Percentiles rank a stretch among this genome's conserved stretches.
Evolutionary conservation across 2,888 invertebrate genomes (phyloP).

Genomic region (Zhuqinia jingwanae): DNA sequence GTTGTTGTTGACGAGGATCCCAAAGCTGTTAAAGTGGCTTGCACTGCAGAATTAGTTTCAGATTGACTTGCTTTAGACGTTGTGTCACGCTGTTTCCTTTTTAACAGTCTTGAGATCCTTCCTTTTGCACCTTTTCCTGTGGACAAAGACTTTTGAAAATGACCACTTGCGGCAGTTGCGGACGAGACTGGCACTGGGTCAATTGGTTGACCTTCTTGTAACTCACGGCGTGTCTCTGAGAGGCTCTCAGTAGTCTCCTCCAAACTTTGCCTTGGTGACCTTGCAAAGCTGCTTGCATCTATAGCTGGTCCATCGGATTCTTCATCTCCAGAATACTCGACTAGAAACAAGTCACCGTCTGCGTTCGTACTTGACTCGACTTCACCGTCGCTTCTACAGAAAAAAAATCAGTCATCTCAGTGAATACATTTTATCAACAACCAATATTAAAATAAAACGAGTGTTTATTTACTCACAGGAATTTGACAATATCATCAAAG

Average conservation of each 20-base stretch:
- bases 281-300: background rate
- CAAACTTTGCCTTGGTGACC: background rate
- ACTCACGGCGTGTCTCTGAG: background rate
- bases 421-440: background rate
- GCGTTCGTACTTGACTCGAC: slow-evolving; percentile 71
- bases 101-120: slow-evolving; percentile 74
- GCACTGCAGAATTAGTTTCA: background rate
- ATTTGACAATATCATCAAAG: slow-evolving; percentile 60
- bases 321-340: slow-evolving; percentile 65
- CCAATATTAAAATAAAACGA: too few relatives aligned
- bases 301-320: too few relatives aligned
- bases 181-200: background rate
- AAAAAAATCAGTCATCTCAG: background rate
- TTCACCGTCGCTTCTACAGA: slow-evolving; percentile 75
- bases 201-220: background rate
- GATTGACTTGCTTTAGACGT: background rate
- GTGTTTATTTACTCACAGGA: slow-evolving; percentile 59
- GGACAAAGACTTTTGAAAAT: slow-evolving; percentile 19
- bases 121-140: slow-evolving; percentile 67
- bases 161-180: background rate
- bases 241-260: too few relatives aligned
- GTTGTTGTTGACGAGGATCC: too few relatives aligned
- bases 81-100: slow-evolving; percentile 47
- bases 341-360: slow-evolving; percentile 73
- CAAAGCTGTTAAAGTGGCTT: background rate